Evolutionary conservation across 1,140 invertebrate species (phyloP).

Genomic region (Thaumetopoea pityocampa): DNA sequence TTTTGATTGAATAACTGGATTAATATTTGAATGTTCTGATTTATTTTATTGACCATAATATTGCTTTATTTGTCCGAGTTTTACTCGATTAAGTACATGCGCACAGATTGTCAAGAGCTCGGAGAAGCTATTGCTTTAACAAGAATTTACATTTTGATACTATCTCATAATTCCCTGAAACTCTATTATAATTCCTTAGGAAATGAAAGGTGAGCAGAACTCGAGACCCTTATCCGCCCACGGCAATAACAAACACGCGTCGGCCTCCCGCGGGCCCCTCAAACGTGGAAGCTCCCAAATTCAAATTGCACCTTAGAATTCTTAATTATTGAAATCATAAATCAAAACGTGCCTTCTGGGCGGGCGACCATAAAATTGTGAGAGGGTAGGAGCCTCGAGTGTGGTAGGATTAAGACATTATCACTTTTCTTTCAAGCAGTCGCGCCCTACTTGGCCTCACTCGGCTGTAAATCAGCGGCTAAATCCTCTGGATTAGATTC

Average conservation of each 20-base stretch:
- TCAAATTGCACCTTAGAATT: conserved; percentile 75
- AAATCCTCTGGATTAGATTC: conserved; percentile 76
- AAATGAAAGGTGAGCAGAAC: conserved; percentile 55
- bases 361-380: conserved; percentile 68
- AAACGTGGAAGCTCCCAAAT: conserved; percentile 57
- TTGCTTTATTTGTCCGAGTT: too few relatives aligned
- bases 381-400: conserved; percentile 55
- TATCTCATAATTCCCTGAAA: conserved; percentile 44
- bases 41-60: too few relatives aligned
- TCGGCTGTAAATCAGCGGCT: conserved; percentile 73
- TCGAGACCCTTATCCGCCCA: conserved; percentile 53
- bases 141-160: conserved; percentile 28
- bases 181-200: conserved; percentile 50
- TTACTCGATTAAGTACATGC: too few relatives aligned
- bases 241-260: conserved; percentile 69
- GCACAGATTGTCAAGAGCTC: too few relatives aligned
- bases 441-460: conserved; percentile 55
- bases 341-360: conserved; percentile 73
- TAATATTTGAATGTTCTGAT: too few relatives aligned
- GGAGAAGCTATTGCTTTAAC: conserved; percentile 6
- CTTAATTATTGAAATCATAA: conserved; percentile 76
- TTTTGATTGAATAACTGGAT: too few relatives aligned
- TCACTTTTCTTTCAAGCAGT: conserved; percentile 74
- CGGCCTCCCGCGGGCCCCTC: conserved; percentile 51
- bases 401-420: conserved; percentile 77